Base-by-base conservation (phyloP, 2,797 vertebrate genomes). In the Synanceia verrucosa region DNA sequence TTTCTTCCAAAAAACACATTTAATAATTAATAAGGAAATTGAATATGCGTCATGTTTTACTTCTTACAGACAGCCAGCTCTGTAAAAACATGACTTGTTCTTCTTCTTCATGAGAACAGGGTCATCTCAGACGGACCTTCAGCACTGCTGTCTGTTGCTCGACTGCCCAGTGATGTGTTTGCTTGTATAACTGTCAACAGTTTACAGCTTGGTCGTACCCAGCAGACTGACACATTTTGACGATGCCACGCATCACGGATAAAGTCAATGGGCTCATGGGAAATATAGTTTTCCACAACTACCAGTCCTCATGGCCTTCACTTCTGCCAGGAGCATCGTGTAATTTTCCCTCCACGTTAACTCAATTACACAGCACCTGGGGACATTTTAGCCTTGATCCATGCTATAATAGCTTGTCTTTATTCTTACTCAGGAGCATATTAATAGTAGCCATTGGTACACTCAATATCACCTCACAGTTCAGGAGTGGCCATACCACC, bases 151-250 rank as follows among this genome's bases (percentile, higher is more conserved):
- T 84, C 84, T 82, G 64, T 62, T 76, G 77, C 87, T 78, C 70
- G 60, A 64, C 81, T 78, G 78, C 86, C 66, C 81, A 81, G 79
- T 86, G 82, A 88, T 87, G 85, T 78, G 85, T 88, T 84, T 81
- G 82, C 84, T 85, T 89, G 88, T 90, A 70, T 79, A 84, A 73
- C 87, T 85, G 89, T 91, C 88, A 89, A 89, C 85, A 83, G 79
- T 91, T 89, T 88, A 90, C 86, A 86, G 90, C 80, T 86, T 83
- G 82, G 75, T 83, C 73, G 71, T 68, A 82, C 73, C 88, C 81
- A 84, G 85, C 82, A 84, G 83, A 84, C 81, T 77, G 86, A 87
- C 76, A 88, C 83, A 81, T 82, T 87, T 78, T 86, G 89, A 86
- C 52, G 66, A 79, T 70, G 79, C 74, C 65, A 23, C 58, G 73